Conservation (phyloP, 2,888 invertebrate genomes). For the Prosapia bicincta region DNA sequence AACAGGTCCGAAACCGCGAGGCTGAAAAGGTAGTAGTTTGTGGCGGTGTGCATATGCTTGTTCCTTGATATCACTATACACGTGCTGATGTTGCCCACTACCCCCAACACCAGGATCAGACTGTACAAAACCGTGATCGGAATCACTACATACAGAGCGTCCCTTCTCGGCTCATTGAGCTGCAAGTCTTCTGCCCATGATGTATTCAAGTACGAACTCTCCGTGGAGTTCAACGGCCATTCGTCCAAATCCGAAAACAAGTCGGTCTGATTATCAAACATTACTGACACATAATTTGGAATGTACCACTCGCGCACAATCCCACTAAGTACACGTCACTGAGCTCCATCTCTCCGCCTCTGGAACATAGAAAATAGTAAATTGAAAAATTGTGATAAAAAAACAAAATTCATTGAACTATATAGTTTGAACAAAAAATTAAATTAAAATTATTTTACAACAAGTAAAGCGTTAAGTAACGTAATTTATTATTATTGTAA, state of each 20-base stretch:
- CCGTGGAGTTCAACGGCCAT: not conserved
- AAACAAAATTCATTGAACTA: no score
- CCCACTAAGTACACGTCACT: no score
- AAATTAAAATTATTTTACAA: no score
- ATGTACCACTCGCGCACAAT: not conserved
- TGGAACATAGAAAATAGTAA: no score
- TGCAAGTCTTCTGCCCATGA: not conserved
- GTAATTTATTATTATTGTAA: no score
- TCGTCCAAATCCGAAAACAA: not conserved
- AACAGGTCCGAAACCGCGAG: slow-evolving; percentile 75
- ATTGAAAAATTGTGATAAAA: no score
- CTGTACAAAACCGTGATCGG: slow-evolving; percentile 64
- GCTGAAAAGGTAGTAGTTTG: slow-evolving; percentile 79
- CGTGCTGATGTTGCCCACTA: slow-evolving; percentile 73
- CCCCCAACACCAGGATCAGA: slow-evolving; percentile 66
- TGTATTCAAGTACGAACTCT: not conserved
- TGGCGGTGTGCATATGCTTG: slow-evolving; percentile 78
- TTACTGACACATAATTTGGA: not conserved
- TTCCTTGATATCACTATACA: slow-evolving; percentile 74
- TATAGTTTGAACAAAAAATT: no score
- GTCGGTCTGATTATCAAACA: not conserved
- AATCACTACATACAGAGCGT: slow-evolving; percentile 58
- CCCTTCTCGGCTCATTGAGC: slow-evolving; percentile 42
- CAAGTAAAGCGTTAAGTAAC: no score
- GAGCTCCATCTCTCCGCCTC: no score